Evolutionary conservation across 2,113 vertebrate genomes (phyloP).

Genomic region (Heloderma charlesbogerti): DNA sequence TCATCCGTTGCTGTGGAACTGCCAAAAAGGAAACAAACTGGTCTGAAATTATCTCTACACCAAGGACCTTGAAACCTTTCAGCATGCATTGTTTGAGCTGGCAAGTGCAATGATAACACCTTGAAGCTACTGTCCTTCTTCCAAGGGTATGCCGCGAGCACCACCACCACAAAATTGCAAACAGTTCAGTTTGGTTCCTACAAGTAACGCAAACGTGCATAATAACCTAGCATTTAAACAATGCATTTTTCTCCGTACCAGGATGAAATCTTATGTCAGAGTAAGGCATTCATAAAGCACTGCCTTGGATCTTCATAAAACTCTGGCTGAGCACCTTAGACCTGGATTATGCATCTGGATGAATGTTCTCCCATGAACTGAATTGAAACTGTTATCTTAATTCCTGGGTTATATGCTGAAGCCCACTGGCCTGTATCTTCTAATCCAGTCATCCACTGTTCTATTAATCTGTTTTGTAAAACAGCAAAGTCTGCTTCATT

Average conservation of each 20-base stretch:
- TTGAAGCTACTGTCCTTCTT: slow-evolving; percentile 8
- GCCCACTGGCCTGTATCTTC: background rate
- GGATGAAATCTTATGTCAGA: background rate
- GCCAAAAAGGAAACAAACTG: slow-evolving; percentile 51
- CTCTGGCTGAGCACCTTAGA: background rate
- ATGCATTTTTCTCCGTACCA: background rate
- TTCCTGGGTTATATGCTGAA: background rate
- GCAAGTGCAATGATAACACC: background rate
- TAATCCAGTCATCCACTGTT: background rate
- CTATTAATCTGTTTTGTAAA: background rate
- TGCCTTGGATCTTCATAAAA: slow-evolving; percentile 1
- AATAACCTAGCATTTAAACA: background rate
- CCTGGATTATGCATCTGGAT: background rate
- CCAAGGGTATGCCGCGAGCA: slow-evolving; percentile 18
- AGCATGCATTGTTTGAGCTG: slow-evolving; percentile 23
- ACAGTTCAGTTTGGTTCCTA: slow-evolving; percentile 34
- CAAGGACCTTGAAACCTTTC: slow-evolving; percentile 19
- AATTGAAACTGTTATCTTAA: background rate
- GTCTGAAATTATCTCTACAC: slow-evolving; percentile 32
- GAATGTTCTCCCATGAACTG: background rate
- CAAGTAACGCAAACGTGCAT: background rate
- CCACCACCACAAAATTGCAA: slow-evolving; percentile 31
- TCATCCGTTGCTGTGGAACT: slow-evolving; percentile 2
- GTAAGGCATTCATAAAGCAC: background rate
- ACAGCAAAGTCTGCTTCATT: background rate